Conservation (phyloP, 2,797 vertebrate genomes). For the Danio kyathit region DNA sequence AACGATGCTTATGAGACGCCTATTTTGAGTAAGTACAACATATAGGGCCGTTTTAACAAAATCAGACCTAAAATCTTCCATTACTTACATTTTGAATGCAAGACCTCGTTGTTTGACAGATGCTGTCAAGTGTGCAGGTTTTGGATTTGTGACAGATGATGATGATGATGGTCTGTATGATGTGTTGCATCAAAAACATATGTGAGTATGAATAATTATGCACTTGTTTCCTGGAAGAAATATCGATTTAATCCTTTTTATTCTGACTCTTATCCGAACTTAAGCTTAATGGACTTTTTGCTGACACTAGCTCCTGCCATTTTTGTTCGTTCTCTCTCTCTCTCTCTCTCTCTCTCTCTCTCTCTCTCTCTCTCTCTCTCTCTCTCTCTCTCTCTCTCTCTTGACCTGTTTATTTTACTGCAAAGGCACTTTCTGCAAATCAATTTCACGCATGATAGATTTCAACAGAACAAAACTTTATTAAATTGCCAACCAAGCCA, state of each 20-base stretch:
- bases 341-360: not conserved
- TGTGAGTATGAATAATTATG: slow-evolving; percentile 31
- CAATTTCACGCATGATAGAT: slow-evolving; percentile 28
- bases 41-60: not conserved
- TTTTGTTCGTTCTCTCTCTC: not conserved
- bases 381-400: not conserved
- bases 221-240: slow-evolving; percentile 48
- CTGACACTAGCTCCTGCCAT: slow-evolving; percentile 26
- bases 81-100: not conserved
- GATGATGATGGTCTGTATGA: slow-evolving; percentile 14
- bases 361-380: too few relatives aligned
- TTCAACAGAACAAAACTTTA: slow-evolving; percentile 24
- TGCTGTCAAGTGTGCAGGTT: not conserved
- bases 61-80: not conserved
- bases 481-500: slow-evolving; percentile 19
- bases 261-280: slow-evolving; percentile 40
- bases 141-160: slow-evolving; percentile 6
- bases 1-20: not conserved
- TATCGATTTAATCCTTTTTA: slow-evolving; percentile 51
- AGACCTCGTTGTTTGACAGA: not conserved
- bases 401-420: slow-evolving; percentile 49
- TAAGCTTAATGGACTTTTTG: slow-evolving; percentile 52
- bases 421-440: slow-evolving; percentile 38
- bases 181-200: slow-evolving; percentile 58
- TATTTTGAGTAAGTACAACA: not conserved